Evolutionary conservation across 1,140 invertebrate species (phyloP).

Genomic region (Polyergus mexicanus): DNA sequence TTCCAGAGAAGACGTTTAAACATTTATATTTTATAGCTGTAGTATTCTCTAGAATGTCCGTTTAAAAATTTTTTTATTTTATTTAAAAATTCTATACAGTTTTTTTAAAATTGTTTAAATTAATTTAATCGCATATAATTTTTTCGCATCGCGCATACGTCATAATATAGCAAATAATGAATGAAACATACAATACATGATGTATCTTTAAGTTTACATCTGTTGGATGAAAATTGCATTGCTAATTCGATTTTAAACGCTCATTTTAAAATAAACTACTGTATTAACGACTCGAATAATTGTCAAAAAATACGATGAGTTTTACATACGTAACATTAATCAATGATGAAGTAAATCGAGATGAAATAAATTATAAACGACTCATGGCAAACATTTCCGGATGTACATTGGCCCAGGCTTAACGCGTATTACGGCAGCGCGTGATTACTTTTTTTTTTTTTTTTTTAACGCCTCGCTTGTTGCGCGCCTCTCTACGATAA

Average conservation of each 20-base stretch:
- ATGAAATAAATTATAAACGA: constrained; percentile 41
- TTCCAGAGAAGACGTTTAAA: not conserved
- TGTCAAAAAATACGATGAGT: not conserved
- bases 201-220: not conserved
- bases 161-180: not conserved
- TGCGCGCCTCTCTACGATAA: constrained; percentile 63
- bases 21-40: not conserved
- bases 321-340: constrained; percentile 13
- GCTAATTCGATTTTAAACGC: not conserved
- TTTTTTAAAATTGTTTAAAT: constrained; percentile 58
- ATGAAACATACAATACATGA: not conserved
- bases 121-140: too few species aligned
- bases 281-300: not conserved
- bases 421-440: constrained; percentile 35
- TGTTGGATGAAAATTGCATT: not conserved
- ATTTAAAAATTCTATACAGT: not conserved
- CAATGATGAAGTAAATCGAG: constrained; percentile 24
- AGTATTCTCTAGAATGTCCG: not conserved
- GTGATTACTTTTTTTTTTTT: constrained; percentile 61
- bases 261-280: not conserved
- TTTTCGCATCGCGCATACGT: not conserved
- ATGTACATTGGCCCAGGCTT: not conserved
- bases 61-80: not conserved
- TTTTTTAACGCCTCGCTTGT: constrained; percentile 12
- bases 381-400: constrained; percentile 29